Conservation (phyloP, 1,140 invertebrate species). For the Nomia melanderi region DNA sequence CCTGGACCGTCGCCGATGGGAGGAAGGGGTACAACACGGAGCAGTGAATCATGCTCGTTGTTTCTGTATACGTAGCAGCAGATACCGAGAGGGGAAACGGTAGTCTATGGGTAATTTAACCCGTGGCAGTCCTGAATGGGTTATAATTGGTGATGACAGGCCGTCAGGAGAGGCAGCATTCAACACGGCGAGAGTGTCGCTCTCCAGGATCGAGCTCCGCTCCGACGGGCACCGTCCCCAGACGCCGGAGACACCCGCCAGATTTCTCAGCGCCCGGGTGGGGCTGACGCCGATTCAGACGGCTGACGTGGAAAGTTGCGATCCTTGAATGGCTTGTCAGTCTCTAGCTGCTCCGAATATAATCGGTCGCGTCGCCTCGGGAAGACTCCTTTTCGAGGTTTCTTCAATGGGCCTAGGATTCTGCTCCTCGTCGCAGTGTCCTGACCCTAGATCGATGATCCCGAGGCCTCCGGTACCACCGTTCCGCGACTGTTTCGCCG, state of each 20-base stretch:
- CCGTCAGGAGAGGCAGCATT: conserved; percentile 70
- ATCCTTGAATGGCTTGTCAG: conserved; percentile 29
- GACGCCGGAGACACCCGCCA: conserved; percentile 27
- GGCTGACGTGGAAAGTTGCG: conserved; percentile 21
- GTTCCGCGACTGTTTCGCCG: no score
- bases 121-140: conserved; percentile 70
- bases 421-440: no score
- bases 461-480: no score
- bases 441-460: no score
- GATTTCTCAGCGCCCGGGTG: conserved; percentile 22
- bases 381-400: no score
- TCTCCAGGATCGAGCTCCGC: conserved; percentile 21
- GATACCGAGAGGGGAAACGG: conserved; percentile 36
- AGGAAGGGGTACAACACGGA: conserved; percentile 11
- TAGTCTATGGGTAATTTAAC: conserved; percentile 75
- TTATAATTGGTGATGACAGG: conserved; percentile 78
- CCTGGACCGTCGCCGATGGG: no score
- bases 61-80: conserved; percentile 53
- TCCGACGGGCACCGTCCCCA: conserved; percentile 17
- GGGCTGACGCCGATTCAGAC: conserved; percentile 34
- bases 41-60: conserved; percentile 63
- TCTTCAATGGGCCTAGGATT: no score
- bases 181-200: conserved; percentile 57
- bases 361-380: not conserved
- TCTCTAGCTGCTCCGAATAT: not conserved